phyloP scores from a whole-genome alignment of 2,113 vertebrate species.

The Leptodactylus fuscus region DNA sequence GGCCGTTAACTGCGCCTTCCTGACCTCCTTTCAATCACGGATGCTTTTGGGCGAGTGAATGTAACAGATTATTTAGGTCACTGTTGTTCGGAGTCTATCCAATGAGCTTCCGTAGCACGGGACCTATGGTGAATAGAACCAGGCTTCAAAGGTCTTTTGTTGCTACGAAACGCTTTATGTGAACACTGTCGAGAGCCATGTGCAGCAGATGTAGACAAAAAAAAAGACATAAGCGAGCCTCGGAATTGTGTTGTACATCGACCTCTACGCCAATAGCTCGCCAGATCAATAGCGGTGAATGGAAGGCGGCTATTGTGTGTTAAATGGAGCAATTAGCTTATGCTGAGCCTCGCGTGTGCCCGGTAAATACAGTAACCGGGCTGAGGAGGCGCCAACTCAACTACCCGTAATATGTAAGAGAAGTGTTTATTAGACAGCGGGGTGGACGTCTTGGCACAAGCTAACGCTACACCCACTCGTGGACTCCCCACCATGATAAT shows the following conservation, averaged over 20 bases:
- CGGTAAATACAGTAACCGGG: neutral
- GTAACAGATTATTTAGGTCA: constrained; percentile 28
- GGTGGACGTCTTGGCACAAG: neutral
- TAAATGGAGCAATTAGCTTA: constrained; percentile 6
- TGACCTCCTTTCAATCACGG: constrained; percentile 4
- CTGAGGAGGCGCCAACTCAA: neutral
- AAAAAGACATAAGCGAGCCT: neutral
- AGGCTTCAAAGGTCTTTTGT: neutral
- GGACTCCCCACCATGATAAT: neutral
- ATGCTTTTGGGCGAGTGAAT: neutral
- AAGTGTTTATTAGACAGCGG: neutral
- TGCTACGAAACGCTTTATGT: constrained; percentile 1
- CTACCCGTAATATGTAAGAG: neutral
- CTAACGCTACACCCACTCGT: neutral
- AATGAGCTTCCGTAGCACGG: neutral
- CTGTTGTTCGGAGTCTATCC: constrained; percentile 16
- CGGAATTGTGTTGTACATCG: neutral
- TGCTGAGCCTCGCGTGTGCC: neutral
- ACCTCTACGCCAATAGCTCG: neutral
- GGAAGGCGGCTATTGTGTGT: neutral
- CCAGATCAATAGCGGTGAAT: neutral
- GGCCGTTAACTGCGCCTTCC: neutral
- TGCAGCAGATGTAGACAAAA: neutral
- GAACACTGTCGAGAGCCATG: neutral
- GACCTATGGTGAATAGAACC: neutral